Percentiles rank a stretch among this genome's conserved stretches.
Evolutionary conservation across 2,113 vertebrate genomes (phyloP).

Genomic region (Siniperca knerii): DNA sequence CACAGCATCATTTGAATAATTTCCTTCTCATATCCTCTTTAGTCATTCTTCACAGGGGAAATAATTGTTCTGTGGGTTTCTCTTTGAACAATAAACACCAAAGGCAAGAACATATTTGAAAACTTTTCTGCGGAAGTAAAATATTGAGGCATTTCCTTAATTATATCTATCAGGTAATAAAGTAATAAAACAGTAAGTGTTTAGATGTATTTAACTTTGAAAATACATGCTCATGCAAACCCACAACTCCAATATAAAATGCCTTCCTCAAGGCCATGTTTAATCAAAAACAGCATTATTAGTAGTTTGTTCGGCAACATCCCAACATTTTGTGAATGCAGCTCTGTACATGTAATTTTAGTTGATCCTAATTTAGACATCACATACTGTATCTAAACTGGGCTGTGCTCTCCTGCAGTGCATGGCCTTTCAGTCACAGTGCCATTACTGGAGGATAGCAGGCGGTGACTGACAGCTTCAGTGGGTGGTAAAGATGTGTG

Average conservation of each 20-base stretch:
- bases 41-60: conserved; percentile 34
- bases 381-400: conserved; percentile 45
- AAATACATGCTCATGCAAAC: not conserved
- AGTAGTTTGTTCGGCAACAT: not conserved
- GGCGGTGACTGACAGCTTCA: conserved; percentile 72
- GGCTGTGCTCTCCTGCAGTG: conserved; percentile 45
- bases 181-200: not conserved
- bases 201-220: not conserved
- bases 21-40: conserved; percentile 28
- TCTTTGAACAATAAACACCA: conserved; percentile 34
- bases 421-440: conserved; percentile 68
- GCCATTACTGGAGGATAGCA: conserved; percentile 44
- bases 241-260: not conserved
- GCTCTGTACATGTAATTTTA: conserved; percentile 17
- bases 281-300: not conserved
- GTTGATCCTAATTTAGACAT: conserved; percentile 53
- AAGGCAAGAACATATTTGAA: not conserved
- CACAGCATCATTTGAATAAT: conserved; percentile 59
- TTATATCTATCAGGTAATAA: not conserved
- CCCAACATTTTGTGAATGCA: not conserved
- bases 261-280: not conserved
- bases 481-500: conserved; percentile 64
- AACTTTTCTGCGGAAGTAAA: not conserved
- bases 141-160: not conserved
- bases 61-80: conserved; percentile 19